These are phyloP conservation scores for Macroglossus sobrinus DNA, from an alignment of 2,113 vertebrate genomes.

Conservation along the genomic window DNA sequence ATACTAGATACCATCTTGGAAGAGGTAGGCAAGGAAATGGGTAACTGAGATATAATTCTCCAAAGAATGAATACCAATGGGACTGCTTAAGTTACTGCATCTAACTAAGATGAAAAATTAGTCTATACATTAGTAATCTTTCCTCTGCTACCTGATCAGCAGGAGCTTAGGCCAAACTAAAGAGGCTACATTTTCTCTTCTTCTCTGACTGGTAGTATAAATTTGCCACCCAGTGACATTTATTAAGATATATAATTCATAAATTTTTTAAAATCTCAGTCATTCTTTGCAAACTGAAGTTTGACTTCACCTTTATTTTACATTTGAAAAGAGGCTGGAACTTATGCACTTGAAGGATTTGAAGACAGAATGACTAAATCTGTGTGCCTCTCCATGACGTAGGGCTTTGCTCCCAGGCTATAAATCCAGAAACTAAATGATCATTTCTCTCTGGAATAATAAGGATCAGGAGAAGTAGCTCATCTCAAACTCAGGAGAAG, in stretches of 20 bases:
- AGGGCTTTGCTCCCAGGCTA: not conserved
- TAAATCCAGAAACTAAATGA: not conserved
- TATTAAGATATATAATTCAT: not conserved
- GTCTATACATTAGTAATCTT: not conserved
- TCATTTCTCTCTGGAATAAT: not conserved
- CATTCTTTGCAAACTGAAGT: not conserved
- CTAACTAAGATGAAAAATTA: not conserved
- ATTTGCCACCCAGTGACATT: not conserved
- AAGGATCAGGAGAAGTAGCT: not conserved
- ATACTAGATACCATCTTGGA: not conserved
- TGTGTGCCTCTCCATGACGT: not conserved
- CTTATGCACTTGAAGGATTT: not conserved
- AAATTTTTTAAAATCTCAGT: not conserved
- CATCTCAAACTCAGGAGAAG: not conserved
- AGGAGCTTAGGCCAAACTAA: not conserved
- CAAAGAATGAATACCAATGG: not conserved
- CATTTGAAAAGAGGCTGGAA: not conserved
- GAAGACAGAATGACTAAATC: not conserved
- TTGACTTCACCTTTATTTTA: not conserved
- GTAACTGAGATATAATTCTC: not conserved
- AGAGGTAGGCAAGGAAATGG: not conserved
- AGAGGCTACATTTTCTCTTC: not conserved
- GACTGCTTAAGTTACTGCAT: not conserved
- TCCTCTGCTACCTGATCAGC: not conserved
- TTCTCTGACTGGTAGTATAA: not conserved